Evolutionary conservation across 2,888 invertebrate species (phyloP).

Genomic region (Plagodis dolabraria): DNA sequence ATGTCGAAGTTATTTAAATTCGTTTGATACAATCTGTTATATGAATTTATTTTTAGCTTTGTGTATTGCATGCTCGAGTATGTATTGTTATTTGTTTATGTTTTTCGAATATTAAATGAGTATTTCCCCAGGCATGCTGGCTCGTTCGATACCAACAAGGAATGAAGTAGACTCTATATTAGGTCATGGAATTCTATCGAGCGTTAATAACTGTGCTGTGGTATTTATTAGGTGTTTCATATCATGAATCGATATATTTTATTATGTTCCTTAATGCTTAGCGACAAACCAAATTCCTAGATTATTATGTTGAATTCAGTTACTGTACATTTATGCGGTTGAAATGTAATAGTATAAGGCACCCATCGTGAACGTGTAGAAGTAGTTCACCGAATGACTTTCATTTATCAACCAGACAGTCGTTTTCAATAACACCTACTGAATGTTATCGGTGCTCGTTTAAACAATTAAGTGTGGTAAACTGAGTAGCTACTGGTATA

Average conservation of each 20-base stretch:
- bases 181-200: conserved; percentile 1
- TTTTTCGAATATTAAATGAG: conserved; percentile 24
- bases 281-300: too few relatives aligned
- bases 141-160: conserved; percentile 22
- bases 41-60: conserved; percentile 18
- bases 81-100: conserved; percentile 16
- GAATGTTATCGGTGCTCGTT: background rate
- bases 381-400: background rate
- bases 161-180: conserved; percentile 8
- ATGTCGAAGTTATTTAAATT: conserved; percentile 28
- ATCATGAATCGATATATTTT: too few relatives aligned
- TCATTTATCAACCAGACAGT: background rate
- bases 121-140: conserved; percentile 31
- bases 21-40: conserved; percentile 26
- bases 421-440: background rate
- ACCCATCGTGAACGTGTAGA: background rate
- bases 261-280: too few relatives aligned
- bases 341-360: too few relatives aligned
- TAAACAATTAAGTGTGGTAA: background rate
- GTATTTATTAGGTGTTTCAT: background rate
- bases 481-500: conserved; percentile 10
- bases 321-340: too few relatives aligned
- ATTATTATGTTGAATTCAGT: too few relatives aligned
- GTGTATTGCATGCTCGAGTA: conserved; percentile 30
- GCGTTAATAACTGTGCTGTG: conserved; percentile 2